These are phyloP conservation scores for Stramonita haemastoma DNA, from an alignment of 2,888 invertebrate genomes.

Conservation along the genomic window DNA sequence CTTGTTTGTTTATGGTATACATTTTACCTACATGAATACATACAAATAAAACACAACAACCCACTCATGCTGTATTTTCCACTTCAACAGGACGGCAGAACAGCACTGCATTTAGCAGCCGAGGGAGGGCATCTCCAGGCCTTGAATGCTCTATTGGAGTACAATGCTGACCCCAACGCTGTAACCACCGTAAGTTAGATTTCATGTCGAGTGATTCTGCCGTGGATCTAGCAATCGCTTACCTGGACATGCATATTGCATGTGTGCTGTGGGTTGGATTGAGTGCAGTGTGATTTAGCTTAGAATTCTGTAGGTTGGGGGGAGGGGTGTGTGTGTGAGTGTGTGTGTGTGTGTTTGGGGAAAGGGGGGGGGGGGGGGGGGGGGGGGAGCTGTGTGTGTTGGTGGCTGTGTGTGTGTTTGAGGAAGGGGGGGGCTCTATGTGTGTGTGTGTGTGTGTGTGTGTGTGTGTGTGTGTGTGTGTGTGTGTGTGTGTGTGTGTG, in stretches of 20 bases:
- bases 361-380: too few species aligned
- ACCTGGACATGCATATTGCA: not conserved
- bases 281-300: too few species aligned
- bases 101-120: slow-evolving; percentile 85
- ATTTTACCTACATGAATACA: too few species aligned
- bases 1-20: too few species aligned
- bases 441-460: too few species aligned
- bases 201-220: not conserved
- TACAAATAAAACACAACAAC: too few species aligned
- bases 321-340: not conserved
- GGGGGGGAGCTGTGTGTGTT: not conserved
- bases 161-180: slow-evolving; percentile 70
- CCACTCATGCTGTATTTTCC: too few species aligned
- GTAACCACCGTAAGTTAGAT: slow-evolving; percentile 73
- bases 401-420: not conserved
- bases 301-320: not conserved
- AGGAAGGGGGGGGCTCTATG: too few species aligned
- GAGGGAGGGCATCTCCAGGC: slow-evolving; percentile 73
- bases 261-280: not conserved
- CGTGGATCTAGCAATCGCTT: not conserved
- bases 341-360: not conserved
- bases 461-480: too few species aligned
- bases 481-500: too few species aligned
- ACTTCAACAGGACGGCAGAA: slow-evolving; percentile 80
- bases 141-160: slow-evolving; percentile 77